Conservation (phyloP, 2,888 invertebrate genomes). For the Branchellion lobata region DNA sequence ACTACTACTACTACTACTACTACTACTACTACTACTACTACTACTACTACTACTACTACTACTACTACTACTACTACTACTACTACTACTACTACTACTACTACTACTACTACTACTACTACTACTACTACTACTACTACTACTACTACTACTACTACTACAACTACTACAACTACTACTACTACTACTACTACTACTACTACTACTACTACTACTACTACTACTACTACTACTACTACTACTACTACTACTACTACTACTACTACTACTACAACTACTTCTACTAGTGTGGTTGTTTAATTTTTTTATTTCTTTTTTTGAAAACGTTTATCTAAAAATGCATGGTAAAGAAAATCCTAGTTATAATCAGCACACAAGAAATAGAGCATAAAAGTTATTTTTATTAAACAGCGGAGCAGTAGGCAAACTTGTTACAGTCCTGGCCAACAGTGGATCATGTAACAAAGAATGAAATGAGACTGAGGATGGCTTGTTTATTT, state of each 20-base stretch:
- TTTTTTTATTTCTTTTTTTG: not conserved
- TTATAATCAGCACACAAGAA: too few relatives aligned
- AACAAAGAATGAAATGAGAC: too few relatives aligned
- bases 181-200: not conserved
- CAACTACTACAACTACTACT: not conserved
- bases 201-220: not conserved
- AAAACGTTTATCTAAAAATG: not conserved
- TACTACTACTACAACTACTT: not conserved
- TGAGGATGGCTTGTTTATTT: too few relatives aligned
- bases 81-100: not conserved
- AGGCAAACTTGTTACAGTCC: too few relatives aligned
- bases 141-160: not conserved
- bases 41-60: not conserved
- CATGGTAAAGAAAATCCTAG: too few relatives aligned
- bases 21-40: not conserved
- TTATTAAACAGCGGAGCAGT: too few relatives aligned
- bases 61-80: not conserved
- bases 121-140: not conserved
- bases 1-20: not conserved
- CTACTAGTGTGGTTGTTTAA: not conserved
- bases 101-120: not conserved
- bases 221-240: not conserved
- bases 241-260: not conserved
- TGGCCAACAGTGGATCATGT: too few relatives aligned
- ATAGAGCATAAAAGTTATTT: too few relatives aligned